Evolutionary conservation across 2,113 vertebrate genomes (phyloP), one percentile per base, ranked within the genome.

Genomic region (Callionymus lyra): DNA sequence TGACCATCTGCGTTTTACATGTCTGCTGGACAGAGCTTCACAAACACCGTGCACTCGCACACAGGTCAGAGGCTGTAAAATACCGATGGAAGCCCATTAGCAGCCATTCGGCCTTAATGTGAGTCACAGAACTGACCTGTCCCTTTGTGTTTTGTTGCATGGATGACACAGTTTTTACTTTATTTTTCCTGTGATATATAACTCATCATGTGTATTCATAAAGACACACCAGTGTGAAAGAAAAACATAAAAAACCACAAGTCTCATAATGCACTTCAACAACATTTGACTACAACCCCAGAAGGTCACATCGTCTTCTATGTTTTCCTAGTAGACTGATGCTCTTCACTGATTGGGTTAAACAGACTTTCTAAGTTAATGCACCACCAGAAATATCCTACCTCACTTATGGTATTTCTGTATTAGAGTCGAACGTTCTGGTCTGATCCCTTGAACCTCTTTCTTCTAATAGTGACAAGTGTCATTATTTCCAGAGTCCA

Each of bases 301-400:
- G 47, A 41, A 70, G 52, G 50, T 56, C 63, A 34, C 32, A 16
- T 47, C 71, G n/a, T n/a, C n/a, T n/a, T n/a, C n/a, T n/a, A n/a
- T n/a, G n/a, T n/a, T n/a, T n/a, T n/a, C n/a, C n/a, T n/a, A n/a
- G n/a, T n/a, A n/a, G 72, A 74, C 57, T 69, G 71, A 79, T 81
- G 68, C 61, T 76, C 47, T 34, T 50, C 53, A 41, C 64, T 80
- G 74, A 80, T 81, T 80, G 84, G 81, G 81, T 84, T 82, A 69
- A 77, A 80, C 68, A 76, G 75, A 76, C 56, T 80, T 75, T n/a
- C n/a, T n/a, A n/a, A n/a, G n/a, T n/a, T n/a, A n/a, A n/a, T n/a
- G n/a, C 16, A 31, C 10, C 62, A 43, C 10, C 27, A 41, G 16
- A 41, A 31, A n/a, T n/a, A n/a, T n/a, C n/a, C n/a, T n/a, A n/a